These are phyloP conservation scores for Drosophila baimaii DNA, from an alignment of 1,140 invertebrate species.

Conservation along the genomic window DNA sequence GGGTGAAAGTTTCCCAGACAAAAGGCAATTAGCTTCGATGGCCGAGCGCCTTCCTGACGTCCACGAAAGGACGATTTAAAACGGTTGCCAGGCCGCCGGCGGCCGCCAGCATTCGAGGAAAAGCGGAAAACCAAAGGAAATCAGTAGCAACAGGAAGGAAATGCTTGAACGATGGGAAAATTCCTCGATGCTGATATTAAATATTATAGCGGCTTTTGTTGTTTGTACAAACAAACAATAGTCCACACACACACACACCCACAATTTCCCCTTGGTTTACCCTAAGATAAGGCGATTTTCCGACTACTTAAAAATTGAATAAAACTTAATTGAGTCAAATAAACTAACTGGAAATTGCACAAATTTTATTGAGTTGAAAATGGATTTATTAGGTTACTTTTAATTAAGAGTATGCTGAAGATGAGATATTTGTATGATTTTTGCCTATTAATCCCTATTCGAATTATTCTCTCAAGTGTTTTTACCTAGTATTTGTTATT, in stretches of 20 bases:
- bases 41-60: background rate
- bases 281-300: slow-evolving; percentile 3
- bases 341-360: background rate
- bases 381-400: too few relatives aligned
- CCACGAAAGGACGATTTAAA: slow-evolving; percentile 10
- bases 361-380: background rate
- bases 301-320: too few relatives aligned
- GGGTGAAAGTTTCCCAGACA: background rate
- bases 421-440: too few relatives aligned
- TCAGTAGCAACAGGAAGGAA: slow-evolving; percentile 71
- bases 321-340: background rate
- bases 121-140: slow-evolving; percentile 39
- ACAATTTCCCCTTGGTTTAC: background rate
- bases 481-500: too few relatives aligned
- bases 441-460: too few relatives aligned
- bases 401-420: too few relatives aligned
- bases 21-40: slow-evolving; percentile 29
- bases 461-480: too few relatives aligned
- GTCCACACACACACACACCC: background rate
- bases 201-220: slow-evolving; percentile 38
- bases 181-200: slow-evolving; percentile 54
- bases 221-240: slow-evolving; percentile 3
- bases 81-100: slow-evolving; percentile 24
- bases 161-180: slow-evolving; percentile 68
- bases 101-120: background rate